A percentile compares a stretch with the other conserved stretches of the same genome.
Conservation (phyloP, 2,113 vertebrate genomes). For the Rhea pennata region DNA sequence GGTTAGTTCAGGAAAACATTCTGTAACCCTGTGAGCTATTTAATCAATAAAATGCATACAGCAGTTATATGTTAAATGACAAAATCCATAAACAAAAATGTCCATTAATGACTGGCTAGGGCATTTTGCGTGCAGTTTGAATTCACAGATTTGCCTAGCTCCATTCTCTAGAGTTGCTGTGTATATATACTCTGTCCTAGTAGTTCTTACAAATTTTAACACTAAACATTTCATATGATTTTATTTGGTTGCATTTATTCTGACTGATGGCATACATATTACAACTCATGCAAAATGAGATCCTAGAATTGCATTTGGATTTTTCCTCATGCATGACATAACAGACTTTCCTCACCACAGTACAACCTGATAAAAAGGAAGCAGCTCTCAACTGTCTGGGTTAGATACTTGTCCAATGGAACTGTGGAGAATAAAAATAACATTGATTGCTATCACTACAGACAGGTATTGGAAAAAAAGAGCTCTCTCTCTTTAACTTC, state of each 20-base stretch:
- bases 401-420: background rate
- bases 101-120: background rate
- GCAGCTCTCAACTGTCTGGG: background rate
- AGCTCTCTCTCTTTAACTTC: background rate
- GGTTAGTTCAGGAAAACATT: background rate
- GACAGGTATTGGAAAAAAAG: background rate
- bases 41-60: background rate
- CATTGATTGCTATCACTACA: background rate
- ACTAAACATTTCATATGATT: slow-evolving; percentile 3
- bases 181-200: background rate
- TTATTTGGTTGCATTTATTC: background rate
- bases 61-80: background rate
- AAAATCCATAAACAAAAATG: background rate
- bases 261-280: background rate
- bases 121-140: background rate
- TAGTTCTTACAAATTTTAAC: slow-evolving; percentile 8
- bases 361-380: background rate
- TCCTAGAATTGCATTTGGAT: background rate
- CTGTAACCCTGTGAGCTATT: background rate
- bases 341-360: background rate
- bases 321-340: slow-evolving; percentile 1
- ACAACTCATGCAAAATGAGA: slow-evolving; percentile 3
- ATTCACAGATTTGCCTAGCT: background rate
- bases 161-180: background rate
- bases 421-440: background rate